phyloP scores from a whole-genome alignment of 2,888 invertebrate species.

The Temnothorax unifasciatus region DNA sequence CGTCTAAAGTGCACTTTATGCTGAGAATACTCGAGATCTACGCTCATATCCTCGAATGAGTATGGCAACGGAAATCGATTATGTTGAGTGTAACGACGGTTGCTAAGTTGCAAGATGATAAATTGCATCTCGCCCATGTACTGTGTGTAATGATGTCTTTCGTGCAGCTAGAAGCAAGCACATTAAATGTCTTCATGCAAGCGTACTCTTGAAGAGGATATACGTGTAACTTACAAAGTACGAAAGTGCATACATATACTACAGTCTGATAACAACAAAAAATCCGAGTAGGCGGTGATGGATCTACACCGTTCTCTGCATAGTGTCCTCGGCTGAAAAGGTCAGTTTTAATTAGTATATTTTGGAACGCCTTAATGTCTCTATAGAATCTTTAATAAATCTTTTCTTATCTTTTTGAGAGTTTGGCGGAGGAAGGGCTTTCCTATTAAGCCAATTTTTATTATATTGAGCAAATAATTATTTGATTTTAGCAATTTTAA shows the following conservation, averaged over 20 bases:
- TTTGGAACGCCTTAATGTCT: not conserved
- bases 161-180: not conserved
- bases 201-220: slow-evolving; percentile 10
- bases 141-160: slow-evolving; percentile 32
- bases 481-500: too few species aligned
- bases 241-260: not conserved
- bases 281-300: slow-evolving; percentile 19
- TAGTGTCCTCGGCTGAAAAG: not conserved
- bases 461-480: not conserved
- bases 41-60: not conserved
- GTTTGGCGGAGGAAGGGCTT: not conserved
- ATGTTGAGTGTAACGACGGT: slow-evolving; percentile 20
- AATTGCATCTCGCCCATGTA: slow-evolving; percentile 33
- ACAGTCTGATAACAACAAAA: slow-evolving; percentile 1
- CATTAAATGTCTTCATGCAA: slow-evolving; percentile 32
- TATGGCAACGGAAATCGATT: slow-evolving; percentile 48
- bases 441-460: not conserved
- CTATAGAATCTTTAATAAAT: not conserved
- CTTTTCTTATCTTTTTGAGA: not conserved
- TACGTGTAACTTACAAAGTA: not conserved
- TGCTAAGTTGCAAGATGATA: slow-evolving; percentile 45
- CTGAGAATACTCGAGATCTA: not conserved
- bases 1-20: not conserved
- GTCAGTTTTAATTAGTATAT: slow-evolving; percentile 16
- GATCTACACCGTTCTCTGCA: not conserved